A percentile compares a stretch with the other conserved stretches of the same genome.
Conservation (phyloP, 2,797 vertebrate species). For the Natrix natrix region DNA sequence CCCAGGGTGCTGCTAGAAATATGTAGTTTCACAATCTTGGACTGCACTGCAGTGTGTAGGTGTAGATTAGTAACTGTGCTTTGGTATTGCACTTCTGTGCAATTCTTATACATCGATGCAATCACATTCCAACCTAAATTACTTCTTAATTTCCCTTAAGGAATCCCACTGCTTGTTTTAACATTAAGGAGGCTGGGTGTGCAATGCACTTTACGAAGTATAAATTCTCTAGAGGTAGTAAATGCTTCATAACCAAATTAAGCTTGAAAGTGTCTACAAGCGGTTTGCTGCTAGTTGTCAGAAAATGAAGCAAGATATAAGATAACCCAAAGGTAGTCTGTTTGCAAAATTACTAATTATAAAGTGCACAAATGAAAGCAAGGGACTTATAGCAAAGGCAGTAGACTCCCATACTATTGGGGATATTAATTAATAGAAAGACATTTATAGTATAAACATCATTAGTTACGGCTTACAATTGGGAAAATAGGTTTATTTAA, state of each 20-base stretch:
- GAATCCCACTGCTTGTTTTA: neutral
- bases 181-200: neutral
- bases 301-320: neutral
- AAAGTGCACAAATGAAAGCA: neutral
- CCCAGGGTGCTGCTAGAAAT: neutral
- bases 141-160: neutral
- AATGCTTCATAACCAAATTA: neutral
- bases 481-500: conserved; percentile 5
- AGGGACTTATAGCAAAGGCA: too few relatives aligned
- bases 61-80: neutral
- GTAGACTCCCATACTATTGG: neutral
- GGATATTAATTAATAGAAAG: neutral
- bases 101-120: neutral
- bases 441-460: neutral
- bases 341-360: neutral
- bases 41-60: neutral
- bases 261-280: neutral
- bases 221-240: neutral
- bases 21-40: neutral
- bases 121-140: neutral
- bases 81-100: neutral
- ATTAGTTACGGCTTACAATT: neutral
- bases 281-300: neutral
- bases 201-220: neutral
- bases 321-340: neutral